These are phyloP conservation scores for Theristicus caerulescens DNA, from an alignment of 2,113 vertebrate species.

Conservation along the genomic window DNA sequence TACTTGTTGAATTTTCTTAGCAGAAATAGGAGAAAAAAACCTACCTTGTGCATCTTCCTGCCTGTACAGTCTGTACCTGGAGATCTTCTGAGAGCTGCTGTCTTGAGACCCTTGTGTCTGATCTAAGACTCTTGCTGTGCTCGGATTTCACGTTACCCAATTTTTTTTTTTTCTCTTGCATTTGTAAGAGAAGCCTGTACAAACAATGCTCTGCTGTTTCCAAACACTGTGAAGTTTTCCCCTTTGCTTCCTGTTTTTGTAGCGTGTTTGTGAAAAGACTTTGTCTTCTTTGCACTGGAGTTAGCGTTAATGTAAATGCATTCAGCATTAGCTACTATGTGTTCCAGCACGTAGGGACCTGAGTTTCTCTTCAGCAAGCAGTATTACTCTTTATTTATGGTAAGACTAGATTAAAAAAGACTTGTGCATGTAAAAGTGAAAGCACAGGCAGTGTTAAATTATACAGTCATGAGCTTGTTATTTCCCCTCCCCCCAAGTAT, in stretches of 20 bases:
- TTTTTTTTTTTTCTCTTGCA: neutral
- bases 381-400: conserved; percentile 1
- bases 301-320: neutral
- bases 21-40: neutral
- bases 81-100: neutral
- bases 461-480: conserved; percentile 36
- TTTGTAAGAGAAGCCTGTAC: conserved; percentile 1
- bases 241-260: conserved; percentile 62
- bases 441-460: conserved; percentile 27
- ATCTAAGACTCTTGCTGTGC: conserved; percentile 9
- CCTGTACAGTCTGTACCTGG: conserved; percentile 9
- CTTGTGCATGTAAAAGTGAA: conserved; percentile 30
- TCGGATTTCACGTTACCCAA: neutral
- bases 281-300: neutral
- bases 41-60: neutral
- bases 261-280: neutral
- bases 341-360: neutral
- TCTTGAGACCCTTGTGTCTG: conserved; percentile 32
- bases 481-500: conserved; percentile 5
- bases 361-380: neutral
- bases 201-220: conserved; percentile 49
- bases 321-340: neutral
- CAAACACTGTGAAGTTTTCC: conserved; percentile 47
- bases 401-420: neutral
- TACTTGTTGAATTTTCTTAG: neutral